Base-by-base conservation (phyloP, 1,140 invertebrate genomes). In the Trichomalopsis sarcophagae region DNA sequence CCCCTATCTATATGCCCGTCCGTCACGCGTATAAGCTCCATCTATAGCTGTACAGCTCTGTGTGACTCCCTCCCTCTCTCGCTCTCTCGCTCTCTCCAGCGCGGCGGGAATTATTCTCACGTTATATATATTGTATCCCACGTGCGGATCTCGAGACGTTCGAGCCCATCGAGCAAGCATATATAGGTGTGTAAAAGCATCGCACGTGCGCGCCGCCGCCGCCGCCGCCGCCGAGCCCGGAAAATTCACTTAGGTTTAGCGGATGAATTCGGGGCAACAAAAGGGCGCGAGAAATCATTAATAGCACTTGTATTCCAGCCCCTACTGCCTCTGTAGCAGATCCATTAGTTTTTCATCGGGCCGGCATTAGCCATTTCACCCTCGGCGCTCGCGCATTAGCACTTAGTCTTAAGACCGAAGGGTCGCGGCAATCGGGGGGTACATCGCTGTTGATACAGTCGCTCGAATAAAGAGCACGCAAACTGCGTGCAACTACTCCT, bases 331-430 rank as follows among this genome's bases (percentile, higher is more conserved):
- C 27, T 27, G 1, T 27, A 27, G 74, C 66, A 33, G 79, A 79
- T 84, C 82, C 82, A 84, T 84, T 79, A 79, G 76, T 36, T 84
- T 79, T 84, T 84, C 82, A 84, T 84, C 75, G 77, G 76, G 68
- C 69, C 77, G 13, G 75, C 82, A 84, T 84, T 84, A 77, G 75
- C 75, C 55, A 47, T 78, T 78, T 78, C 75, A 69, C 75, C 82
- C 76, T 62, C 76, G 13, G 3, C 33, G 33, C 33, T 36, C 5
- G 33, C 5, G 33, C 33, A 36, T 36, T 36, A 78, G 66, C 23
- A 78, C 75, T 84, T 71, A 50, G 62, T 27, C 27, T 27, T 27
- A 27, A n/a, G n/a, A 27, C 27, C 27, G 27, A 27, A 27, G 27
- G 27, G 27, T 27, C 27, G 27, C 27, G 27, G 27, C 27, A 27